Base-by-base conservation (phyloP, 2,797 vertebrate genomes). In the Myioborus miniatus region DNA sequence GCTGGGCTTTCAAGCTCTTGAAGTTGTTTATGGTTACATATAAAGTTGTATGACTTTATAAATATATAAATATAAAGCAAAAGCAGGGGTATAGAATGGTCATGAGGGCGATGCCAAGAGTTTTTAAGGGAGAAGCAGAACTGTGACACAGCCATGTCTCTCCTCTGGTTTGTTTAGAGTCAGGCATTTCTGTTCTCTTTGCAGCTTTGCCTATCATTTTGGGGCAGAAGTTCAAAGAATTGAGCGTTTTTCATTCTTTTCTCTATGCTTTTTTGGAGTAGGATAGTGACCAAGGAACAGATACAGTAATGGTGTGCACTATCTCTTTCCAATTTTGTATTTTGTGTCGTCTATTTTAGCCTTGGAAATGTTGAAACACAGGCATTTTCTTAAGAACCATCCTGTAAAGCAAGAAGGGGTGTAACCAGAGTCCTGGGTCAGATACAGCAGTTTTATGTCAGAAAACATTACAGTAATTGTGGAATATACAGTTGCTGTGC, bases 381-480 rank as follows among this genome's bases (percentile, higher is more conserved):
- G 62, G 7, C 21, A 36, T 56, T 82, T 87, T 60, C 50, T 75
- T 39, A 46, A 84, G 76, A 83, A 43, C 23, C 13, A 2, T n/a
- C 14, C 63, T 78, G 15, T 37, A 44, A 72, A 70, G 15, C 26
- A 32, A 49, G 55, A 63, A 89, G n/a, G n/a, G 43, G 8, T 90
- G 84, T 83, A 87, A 69, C n/a, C 59, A 84, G 67, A 92, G 69
- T 67, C 19, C 58, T 53, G 55, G 23, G 50, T 62, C 77, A 58
- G 41, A 71, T 70, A 67, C 95, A 97, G 93, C 79, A 95, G 92
- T 89, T 94, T 93, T 82, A 72, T 97, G 89, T 96, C 94, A 96
- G 85, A 90, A 72, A 94, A 94, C 69, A 65, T 93, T 67, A 82
- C 68, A 88, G 89, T 87, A 96, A 91, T 89, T 70, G 72, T 93